Conservation (phyloP, 1,140 invertebrate species). For the Diprion similis region DNA sequence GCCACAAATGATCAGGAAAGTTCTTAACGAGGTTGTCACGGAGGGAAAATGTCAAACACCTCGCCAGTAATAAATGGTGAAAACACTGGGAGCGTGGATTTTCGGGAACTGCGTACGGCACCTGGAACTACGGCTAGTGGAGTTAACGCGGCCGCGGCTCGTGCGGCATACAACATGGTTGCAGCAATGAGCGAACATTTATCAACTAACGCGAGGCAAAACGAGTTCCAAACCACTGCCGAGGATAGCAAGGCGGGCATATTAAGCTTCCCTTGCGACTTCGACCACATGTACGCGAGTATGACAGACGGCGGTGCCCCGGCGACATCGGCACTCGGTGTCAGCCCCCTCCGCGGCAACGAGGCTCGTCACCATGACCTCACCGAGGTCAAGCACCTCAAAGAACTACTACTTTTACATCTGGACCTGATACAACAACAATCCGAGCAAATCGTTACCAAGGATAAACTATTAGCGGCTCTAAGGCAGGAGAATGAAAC, state of each 20-base stretch:
- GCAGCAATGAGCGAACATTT: constrained; percentile 60
- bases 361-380: constrained; percentile 60
- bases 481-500: constrained; percentile 72
- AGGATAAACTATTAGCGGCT: constrained; percentile 69
- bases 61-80: constrained; percentile 47
- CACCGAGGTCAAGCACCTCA: constrained; percentile 68
- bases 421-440: constrained; percentile 78
- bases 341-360: constrained; percentile 52
- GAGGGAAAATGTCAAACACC: constrained; percentile 45
- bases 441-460: constrained; percentile 71
- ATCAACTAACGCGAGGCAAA: constrained; percentile 52
- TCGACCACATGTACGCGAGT: constrained; percentile 66
- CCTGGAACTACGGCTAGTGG: constrained; percentile 15
- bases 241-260: constrained; percentile 49
- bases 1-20: constrained; percentile 36
- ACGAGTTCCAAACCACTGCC: constrained; percentile 32
- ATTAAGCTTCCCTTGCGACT: constrained; percentile 59
- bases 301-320: constrained; percentile 55
- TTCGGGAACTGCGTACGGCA: constrained; percentile 26
- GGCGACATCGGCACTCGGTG: constrained; percentile 45
- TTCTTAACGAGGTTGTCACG: constrained; percentile 27
- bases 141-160: constrained; percentile 20
- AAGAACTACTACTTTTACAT: constrained; percentile 74
- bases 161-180: constrained; percentile 53
- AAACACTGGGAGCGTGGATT: constrained; percentile 33